Evolutionary conservation across 2,888 invertebrate genomes (phyloP), one percentile per base, ranked within the genome.

Genomic region (Drosophila quinaria): DNA sequence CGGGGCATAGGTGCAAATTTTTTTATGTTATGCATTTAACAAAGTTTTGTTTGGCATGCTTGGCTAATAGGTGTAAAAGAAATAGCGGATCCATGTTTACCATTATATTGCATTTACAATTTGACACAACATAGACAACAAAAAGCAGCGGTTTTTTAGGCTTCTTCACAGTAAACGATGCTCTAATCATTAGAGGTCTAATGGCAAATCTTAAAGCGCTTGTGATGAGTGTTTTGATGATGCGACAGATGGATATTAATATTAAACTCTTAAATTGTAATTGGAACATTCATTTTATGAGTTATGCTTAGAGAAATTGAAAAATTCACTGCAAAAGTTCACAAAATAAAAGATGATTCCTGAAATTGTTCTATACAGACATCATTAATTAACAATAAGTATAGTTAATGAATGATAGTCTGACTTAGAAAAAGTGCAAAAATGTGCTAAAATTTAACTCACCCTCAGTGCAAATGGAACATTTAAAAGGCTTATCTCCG

Each of bases 401-500:
- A 19, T 19, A n/a, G 33, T 19, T 10, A 25, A 25, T 46, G 22
- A 52, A 37, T 52, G n/a, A 35, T 51, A n/a, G 13, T 35, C 35
- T 51, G n/a, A 70, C 31, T 58, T n/a, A 25, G 33, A 33, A 37
- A 35, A 4, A 52, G 60, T 31, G 33, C 64, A 62, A 19, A 0
- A n/a, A 46, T 44, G n/a, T 58, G 37, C 1, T 8, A 59, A 35
- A 37, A 50, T 47, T 51, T 13, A 49, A 81, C 88, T 86, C 67
- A 87, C 87, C 89, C 54, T 90, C 86, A 11, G 87, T 76, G 63
- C 87, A 87, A 35, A 80, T 86, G 25, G 77, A 74, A 55, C 87
- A 87, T 64, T 87, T 87, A n/a, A 69, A 90, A 9, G 87, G 87
- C 61, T 87, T 87, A 52, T 87, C 87, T 0, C 87, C 87, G n/a